These are phyloP conservation scores for Thereva unica DNA, from an alignment of 2,888 invertebrate species.

Conservation along the genomic window DNA sequence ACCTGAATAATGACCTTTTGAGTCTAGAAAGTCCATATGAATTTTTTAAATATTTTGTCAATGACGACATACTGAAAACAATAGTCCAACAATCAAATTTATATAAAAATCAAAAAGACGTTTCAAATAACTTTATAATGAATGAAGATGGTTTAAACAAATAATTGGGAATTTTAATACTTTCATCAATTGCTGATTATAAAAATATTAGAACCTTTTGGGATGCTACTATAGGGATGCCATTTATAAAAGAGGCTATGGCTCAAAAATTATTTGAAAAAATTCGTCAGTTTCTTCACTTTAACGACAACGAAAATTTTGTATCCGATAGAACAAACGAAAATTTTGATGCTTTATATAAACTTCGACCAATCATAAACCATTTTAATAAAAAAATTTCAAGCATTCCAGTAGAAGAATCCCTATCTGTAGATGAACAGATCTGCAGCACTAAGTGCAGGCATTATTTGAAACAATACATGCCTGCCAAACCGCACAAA, in stretches of 20 bases:
- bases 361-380: background rate
- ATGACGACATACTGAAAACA: too few relatives aligned
- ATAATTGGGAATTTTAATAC: too few relatives aligned
- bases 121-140: too few relatives aligned
- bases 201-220: too few relatives aligned
- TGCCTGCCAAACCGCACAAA: slow-evolving; percentile 40
- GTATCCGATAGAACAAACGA: background rate
- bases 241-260: background rate
- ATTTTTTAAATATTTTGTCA: too few relatives aligned
- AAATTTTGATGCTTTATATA: background rate
- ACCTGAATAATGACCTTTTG: too few relatives aligned
- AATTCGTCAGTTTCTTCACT: background rate
- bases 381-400: background rate
- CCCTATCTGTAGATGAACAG: background rate
- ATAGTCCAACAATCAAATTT: too few relatives aligned
- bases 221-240: background rate
- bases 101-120: too few relatives aligned
- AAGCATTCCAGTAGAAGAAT: background rate
- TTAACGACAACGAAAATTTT: background rate
- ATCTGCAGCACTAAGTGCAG: background rate
- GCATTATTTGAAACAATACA: slow-evolving; percentile 39
- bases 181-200: too few relatives aligned
- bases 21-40: too few relatives aligned
- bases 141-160: too few relatives aligned
- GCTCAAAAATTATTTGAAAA: background rate